phyloP scores from a whole-genome alignment of 2,797 vertebrate species.

The Poecilia picta region DNA sequence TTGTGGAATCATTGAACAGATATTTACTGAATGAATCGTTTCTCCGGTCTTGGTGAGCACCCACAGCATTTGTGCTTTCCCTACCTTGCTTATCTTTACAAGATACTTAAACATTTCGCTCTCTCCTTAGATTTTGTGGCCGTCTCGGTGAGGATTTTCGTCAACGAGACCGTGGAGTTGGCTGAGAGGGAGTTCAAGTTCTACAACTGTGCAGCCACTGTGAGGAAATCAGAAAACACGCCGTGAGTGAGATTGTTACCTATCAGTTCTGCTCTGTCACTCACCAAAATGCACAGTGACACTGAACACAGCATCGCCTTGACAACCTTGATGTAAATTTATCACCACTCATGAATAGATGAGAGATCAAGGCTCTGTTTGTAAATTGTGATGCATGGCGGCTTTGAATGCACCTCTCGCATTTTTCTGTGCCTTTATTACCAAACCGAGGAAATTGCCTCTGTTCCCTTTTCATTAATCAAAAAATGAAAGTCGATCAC shows the following conservation, averaged over 20 bases:
- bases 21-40: background rate
- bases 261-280: constrained; percentile 64
- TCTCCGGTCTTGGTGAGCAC: background rate
- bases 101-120: background rate
- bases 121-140: constrained; percentile 87
- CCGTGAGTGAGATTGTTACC: constrained; percentile 87
- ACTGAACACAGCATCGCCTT: constrained; percentile 57
- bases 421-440: constrained; percentile 70
- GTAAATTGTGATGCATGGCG: constrained; percentile 80
- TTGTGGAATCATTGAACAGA: background rate
- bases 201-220: constrained; percentile 92
- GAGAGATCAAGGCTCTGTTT: constrained; percentile 71
- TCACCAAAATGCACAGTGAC: constrained; percentile 58
- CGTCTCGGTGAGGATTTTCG: constrained; percentile 82
- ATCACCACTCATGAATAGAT: constrained; percentile 64
- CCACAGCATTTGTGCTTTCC: background rate
- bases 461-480: constrained; percentile 85
- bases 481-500: constrained; percentile 81
- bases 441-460: constrained; percentile 80
- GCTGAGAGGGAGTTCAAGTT: constrained; percentile 89
- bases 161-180: constrained; percentile 81
- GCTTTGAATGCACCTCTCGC: constrained; percentile 75
- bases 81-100: background rate
- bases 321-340: constrained; percentile 73
- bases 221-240: constrained; percentile 87